Conservation (phyloP, 2,797 vertebrate species). For the Spatula clypeata region DNA sequence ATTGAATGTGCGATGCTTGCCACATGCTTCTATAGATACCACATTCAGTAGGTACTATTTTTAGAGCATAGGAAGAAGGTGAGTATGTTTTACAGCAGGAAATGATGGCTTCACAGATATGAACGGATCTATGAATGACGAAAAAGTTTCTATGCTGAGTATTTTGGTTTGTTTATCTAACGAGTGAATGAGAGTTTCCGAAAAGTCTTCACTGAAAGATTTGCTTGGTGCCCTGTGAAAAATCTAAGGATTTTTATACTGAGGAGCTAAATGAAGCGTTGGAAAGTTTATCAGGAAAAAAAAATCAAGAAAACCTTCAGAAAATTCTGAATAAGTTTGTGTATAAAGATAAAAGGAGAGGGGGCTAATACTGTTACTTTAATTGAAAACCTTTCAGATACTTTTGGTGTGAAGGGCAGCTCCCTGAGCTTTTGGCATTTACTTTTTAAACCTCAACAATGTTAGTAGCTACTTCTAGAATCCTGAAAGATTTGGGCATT, state of each 20-base stretch:
- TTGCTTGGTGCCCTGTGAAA: not conserved
- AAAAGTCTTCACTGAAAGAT: not conserved
- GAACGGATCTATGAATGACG: constrained; percentile 53
- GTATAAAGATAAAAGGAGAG: not conserved
- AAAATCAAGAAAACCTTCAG: too few relatives aligned
- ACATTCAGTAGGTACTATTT: constrained; percentile 49
- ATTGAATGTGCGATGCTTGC: not conserved
- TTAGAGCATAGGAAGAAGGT: constrained; percentile 62
- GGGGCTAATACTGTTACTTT: not conserved
- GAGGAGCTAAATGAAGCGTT: not conserved
- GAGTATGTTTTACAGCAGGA: constrained; percentile 66
- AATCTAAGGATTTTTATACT: not conserved
- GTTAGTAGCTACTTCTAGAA: not conserved
- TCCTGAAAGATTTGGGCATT: not conserved
- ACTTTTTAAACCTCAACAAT: not conserved
- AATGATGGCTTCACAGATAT: constrained; percentile 52
- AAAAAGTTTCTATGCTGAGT: constrained; percentile 31
- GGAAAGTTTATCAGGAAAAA: not conserved
- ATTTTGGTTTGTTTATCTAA: constrained; percentile 24
- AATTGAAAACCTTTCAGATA: not conserved
- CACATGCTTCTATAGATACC: not conserved
- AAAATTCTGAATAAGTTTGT: not conserved
- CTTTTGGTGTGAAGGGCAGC: not conserved
- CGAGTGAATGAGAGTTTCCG: constrained; percentile 32
- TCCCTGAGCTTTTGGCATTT: not conserved